These are phyloP conservation scores for Drosophila elegans DNA, from an alignment of 1,140 invertebrate genomes.

Conservation along the genomic window DNA sequence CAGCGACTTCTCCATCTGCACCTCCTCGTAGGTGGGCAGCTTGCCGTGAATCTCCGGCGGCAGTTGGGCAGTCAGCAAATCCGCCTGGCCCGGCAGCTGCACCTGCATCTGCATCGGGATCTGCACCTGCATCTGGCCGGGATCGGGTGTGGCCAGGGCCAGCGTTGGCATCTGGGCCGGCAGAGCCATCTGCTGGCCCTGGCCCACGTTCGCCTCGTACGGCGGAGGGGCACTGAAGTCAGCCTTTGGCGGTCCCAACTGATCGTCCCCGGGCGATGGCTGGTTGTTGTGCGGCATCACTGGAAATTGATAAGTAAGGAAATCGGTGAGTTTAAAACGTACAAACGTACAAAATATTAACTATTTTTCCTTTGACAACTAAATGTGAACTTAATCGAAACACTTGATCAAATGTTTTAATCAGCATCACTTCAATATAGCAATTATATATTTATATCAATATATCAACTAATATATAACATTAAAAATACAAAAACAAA, in stretches of 20 bases:
- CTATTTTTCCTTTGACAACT: not conserved
- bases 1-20: slow-evolving; percentile 92
- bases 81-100: slow-evolving; percentile 43
- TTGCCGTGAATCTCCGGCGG: slow-evolving; percentile 87
- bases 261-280: slow-evolving; percentile 83
- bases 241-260: slow-evolving; percentile 91
- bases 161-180: slow-evolving; percentile 49
- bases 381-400: not conserved
- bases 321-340: not conserved
- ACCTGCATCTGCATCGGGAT: slow-evolving; percentile 20
- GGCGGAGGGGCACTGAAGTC: slow-evolving; percentile 94
- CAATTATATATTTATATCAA: too few relatives aligned
- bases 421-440: too few relatives aligned
- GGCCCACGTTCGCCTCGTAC: slow-evolving; percentile 86
- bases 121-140: slow-evolving; percentile 28
- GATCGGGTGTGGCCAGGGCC: slow-evolving; percentile 45
- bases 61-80: slow-evolving; percentile 39
- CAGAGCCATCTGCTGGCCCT: slow-evolving; percentile 51
- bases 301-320: slow-evolving; percentile 15
- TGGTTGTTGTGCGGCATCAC: slow-evolving; percentile 78
- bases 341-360: not conserved
- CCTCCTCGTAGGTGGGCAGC: slow-evolving; percentile 95
- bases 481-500: too few relatives aligned
- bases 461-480: too few relatives aligned
- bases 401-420: too few relatives aligned